Evolutionary conservation across 2,113 vertebrate species (phyloP), one percentile per base, ranked within the genome.

Genomic region (Tragelaphus scriptus): DNA sequence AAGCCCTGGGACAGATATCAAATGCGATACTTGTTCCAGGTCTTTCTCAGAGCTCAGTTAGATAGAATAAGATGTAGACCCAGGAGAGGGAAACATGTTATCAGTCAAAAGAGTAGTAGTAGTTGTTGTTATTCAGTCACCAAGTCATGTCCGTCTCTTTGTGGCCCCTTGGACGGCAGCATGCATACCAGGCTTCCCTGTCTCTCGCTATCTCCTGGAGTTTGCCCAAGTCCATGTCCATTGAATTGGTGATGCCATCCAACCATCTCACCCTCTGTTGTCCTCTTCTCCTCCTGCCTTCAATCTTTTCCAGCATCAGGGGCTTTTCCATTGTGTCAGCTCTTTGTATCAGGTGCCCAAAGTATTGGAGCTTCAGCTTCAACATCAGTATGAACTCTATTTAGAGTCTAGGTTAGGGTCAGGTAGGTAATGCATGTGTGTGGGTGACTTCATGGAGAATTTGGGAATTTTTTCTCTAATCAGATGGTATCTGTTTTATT

Each of bases 11-110:
- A 32, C 1, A 77, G 15, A 28, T 88, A 80, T 26, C 49, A 94
- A 86, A 91, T 92, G 30, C 21, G 21, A 32, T 85, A 36, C 25
- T 93, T 82, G 49, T 61, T 96, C 47, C 87, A 90, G 13, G 25
- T 79, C 91, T 14, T 90, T 97, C 17, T 75, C 51, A 92, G 90
- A 86, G 44, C 10, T 95, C 81, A 81, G 14, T 68, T 65, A 68
- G 79, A 87, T 14, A 77, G 81, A 95, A 11, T 32, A 90, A 47
- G 80, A 85, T 85, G 95, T 92, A 85, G 58, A 30, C 3, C 6
- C 4, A 36, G 68, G 80, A 82, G 87, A 90, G 26, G 75, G 21
- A 91, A 87, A 61, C 14, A 12, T 8, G 87, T 36, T 25, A n/a
- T 79, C 58, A 79, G 8, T 89, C 63, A 44, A 91, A 86, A 63